Base-by-base conservation (phyloP, 2,113 vertebrate genomes). In the Syngnathus floridae region DNA sequence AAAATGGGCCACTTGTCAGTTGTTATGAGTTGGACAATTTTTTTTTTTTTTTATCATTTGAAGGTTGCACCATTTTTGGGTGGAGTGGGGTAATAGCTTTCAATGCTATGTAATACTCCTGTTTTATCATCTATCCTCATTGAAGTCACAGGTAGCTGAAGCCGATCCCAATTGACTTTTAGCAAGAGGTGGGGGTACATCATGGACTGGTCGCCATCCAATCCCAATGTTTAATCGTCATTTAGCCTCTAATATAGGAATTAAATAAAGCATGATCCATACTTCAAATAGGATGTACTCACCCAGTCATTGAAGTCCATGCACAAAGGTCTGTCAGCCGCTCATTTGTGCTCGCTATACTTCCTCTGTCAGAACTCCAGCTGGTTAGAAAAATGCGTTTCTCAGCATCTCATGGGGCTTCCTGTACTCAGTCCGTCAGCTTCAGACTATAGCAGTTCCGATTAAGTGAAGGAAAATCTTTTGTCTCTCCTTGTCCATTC, bases 271-370 rank as follows among this genome's bases (percentile, higher is more conserved):
- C n/a, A 4, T 31, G 31, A 31, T 26, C 8, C 11, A 31, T 31
- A 40, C 8, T 38, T 59, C 38, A 19, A 38, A 38, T 12, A 26
- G 6, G 35, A 11, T 60, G 36, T 62, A 79, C 84, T 87, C 75
- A 87, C 85, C 76, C 1, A 46, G 31, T 64, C 56, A 70, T 43
- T 73, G 49, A 60, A 67, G 64, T 74, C 66, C 65, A 41, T 35
- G 17, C 16, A 56, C 35, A 13, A 45, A 43, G 11, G 2, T 49
- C 41, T 11, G 5, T 46, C 17, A 17, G 0, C 2, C 16, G 52
- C 26, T 31, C 22, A 7, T 55, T 7, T 48, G 7, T 22, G 22
- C 52, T 31, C 22, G 6, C 5, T 46, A 5, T 1, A 17, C 43
- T 46, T 46, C 43, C 43, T 45, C 43, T 45, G 14, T 46, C 43